Conservation (phyloP, 2,888 invertebrate genomes). For the Caenorhabditis virilis region DNA sequence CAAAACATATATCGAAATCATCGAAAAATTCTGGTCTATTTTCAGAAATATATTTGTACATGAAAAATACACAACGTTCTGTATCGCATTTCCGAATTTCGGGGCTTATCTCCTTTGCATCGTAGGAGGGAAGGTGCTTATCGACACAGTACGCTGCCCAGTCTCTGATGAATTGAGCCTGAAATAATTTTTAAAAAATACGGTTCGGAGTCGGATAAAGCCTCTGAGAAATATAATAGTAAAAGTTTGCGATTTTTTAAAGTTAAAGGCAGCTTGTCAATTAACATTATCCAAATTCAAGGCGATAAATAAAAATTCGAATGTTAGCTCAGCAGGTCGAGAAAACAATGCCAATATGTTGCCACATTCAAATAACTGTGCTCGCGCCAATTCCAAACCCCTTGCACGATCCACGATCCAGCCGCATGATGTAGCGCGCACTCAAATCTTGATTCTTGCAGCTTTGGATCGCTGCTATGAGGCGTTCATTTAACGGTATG, state of each 20-base stretch:
- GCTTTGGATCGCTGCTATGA: no score
- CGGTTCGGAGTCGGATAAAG: no score
- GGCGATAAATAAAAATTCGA: background rate
- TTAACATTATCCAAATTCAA: background rate
- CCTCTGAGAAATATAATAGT: background rate
- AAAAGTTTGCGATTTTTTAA: background rate
- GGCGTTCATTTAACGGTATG: no score
- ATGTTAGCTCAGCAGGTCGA: no score
- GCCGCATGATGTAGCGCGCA: no score
- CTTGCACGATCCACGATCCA: no score
- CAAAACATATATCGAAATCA: slow-evolving; percentile 44
- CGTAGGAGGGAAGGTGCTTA: slow-evolving; percentile 35
- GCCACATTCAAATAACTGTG: no score
- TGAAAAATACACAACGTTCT: slow-evolving; percentile 40
- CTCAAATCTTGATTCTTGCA: no score
- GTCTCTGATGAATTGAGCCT: slow-evolving; percentile 41
- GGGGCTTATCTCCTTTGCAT: slow-evolving; percentile 38
- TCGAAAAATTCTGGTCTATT: slow-evolving; percentile 25
- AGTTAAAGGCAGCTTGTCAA: background rate
- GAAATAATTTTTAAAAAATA: slow-evolving; percentile 8
- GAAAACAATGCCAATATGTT: background rate
- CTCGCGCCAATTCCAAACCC: no score
- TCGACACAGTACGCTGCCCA: slow-evolving; percentile 47
- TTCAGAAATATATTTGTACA: slow-evolving; percentile 47
- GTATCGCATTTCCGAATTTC: slow-evolving; percentile 45